These are phyloP conservation scores for Notiomystis cincta DNA, from an alignment of 2,113 vertebrate genomes.

Conservation along the genomic window DNA sequence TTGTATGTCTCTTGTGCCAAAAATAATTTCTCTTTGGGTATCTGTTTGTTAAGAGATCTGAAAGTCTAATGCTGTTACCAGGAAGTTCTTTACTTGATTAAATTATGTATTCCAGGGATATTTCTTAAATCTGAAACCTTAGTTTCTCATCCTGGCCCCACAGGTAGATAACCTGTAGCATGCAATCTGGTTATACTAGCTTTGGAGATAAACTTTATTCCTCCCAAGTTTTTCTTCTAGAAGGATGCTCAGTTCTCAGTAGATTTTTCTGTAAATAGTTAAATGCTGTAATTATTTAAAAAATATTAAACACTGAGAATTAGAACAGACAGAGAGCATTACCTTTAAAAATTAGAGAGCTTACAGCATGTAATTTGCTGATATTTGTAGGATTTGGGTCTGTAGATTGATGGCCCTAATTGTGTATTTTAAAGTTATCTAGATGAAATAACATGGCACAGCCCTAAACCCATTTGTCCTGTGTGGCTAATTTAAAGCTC, in stretches of 20 bases:
- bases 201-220: not conserved
- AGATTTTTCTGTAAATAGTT: not conserved
- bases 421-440: not conserved
- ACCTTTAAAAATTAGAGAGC: not conserved
- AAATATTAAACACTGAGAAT: not conserved
- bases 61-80: not conserved
- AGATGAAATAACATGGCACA: not conserved
- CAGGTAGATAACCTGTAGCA: not conserved
- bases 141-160: not conserved
- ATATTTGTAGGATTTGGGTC: conserved; percentile 26
- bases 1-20: not conserved
- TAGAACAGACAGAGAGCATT: conserved; percentile 14
- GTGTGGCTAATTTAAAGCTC: conserved; percentile 17
- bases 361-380: conserved; percentile 7
- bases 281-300: not conserved
- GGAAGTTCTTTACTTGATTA: not conserved
- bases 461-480: not conserved
- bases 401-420: conserved; percentile 1
- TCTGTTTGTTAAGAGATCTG: not conserved
- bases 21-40: not conserved
- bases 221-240: not conserved
- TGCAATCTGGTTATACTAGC: not conserved
- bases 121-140: not conserved
- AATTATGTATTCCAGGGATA: not conserved
- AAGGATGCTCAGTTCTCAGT: not conserved